phyloP scores from a whole-genome alignment of 2,113 vertebrate species.

The Lepidiolamprologus cunningtoni region DNA sequence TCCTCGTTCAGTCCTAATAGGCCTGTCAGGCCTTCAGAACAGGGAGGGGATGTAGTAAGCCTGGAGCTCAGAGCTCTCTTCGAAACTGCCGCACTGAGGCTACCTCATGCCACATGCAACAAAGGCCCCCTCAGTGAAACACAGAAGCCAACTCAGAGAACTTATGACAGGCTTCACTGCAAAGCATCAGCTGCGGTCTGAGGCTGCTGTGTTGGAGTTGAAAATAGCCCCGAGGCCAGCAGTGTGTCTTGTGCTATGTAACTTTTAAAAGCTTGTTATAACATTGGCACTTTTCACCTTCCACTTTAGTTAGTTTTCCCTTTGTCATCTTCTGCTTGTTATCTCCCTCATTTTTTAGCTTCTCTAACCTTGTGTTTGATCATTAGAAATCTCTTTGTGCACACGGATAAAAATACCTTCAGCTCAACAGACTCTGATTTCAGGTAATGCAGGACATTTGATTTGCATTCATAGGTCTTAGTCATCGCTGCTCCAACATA shows the following conservation, averaged over 20 bases:
- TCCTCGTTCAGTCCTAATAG: slow-evolving; percentile 54
- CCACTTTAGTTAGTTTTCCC: not conserved
- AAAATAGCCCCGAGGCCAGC: slow-evolving; percentile 23
- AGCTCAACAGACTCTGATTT: not conserved
- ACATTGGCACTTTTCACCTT: not conserved
- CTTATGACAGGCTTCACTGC: slow-evolving; percentile 34
- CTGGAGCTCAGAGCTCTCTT: slow-evolving; percentile 23
- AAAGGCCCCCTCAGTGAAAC: slow-evolving; percentile 29
- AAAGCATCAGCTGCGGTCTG: not conserved
- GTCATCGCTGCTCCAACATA: not conserved
- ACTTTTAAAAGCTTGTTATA: slow-evolving; percentile 8
- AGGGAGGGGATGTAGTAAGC: not conserved
- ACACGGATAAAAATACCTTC: not conserved
- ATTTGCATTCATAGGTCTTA: not conserved
- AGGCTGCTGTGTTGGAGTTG: not conserved
- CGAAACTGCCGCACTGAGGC: not conserved
- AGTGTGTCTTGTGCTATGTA: not conserved
- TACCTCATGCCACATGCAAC: slow-evolving; percentile 31
- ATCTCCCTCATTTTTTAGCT: not conserved
- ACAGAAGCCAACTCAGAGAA: not conserved
- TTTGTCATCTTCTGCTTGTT: not conserved
- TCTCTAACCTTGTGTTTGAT: not conserved
- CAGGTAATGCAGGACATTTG: not conserved
- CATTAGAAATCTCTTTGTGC: not conserved
- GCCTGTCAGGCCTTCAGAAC: slow-evolving; percentile 52